A percentile compares a stretch with the other conserved stretches of the same genome.
Conservation (phyloP, 2,113 vertebrate species). For the Furnarius figulus region DNA sequence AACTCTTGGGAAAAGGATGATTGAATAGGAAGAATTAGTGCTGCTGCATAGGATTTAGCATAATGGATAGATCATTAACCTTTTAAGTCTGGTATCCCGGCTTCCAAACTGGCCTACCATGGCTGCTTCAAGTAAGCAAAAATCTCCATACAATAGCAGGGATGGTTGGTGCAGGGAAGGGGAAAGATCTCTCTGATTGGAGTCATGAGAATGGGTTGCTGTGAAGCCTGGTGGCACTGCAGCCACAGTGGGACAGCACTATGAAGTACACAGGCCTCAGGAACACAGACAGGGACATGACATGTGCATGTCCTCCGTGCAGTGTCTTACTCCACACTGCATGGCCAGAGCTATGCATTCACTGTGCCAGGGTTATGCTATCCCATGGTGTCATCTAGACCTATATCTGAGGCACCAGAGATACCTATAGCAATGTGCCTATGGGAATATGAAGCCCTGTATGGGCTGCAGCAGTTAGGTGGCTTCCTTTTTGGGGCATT, state of each 20-base stretch:
- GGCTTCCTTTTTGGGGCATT: background rate
- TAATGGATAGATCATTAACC: constrained; percentile 45
- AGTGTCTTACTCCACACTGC: background rate
- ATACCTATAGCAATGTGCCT: background rate
- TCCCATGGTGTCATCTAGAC: background rate
- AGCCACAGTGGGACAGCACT: background rate
- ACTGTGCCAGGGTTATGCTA: background rate
- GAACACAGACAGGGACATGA: background rate
- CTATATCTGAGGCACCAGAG: fast-evolving
- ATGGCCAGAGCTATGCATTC: background rate
- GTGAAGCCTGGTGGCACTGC: background rate
- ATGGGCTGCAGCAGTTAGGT: background rate
- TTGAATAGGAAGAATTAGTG: constrained; percentile 44
- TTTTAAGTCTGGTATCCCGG: constrained; percentile 22
- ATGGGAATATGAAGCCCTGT: background rate
- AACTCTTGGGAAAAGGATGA: constrained; percentile 44
- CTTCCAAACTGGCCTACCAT: background rate
- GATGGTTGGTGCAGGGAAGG: background rate
- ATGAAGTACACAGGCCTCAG: background rate
- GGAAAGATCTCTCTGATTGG: background rate
- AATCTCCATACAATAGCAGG: background rate
- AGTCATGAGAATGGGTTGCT: background rate
- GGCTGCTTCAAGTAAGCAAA: background rate
- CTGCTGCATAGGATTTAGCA: constrained; percentile 27
- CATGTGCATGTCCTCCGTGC: fast-evolving